Conservation (phyloP, 2,113 vertebrate species). For the Cyanocitta stelleri region DNA sequence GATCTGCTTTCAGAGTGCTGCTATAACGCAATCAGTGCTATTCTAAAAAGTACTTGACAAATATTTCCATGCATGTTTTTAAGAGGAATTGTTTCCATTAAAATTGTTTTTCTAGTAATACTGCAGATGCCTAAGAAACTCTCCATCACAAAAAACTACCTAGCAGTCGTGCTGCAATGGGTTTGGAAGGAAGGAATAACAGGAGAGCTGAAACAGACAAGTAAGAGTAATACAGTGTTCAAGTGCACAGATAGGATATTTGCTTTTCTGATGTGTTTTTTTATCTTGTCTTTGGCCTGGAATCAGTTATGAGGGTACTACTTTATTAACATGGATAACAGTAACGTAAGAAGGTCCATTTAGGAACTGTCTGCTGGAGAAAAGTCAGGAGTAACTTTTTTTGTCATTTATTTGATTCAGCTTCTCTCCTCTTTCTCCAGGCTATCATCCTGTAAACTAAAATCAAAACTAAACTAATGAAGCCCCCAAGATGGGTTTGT, state of each 20-base stretch:
- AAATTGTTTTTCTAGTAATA: constrained; percentile 3
- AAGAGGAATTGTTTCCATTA: background rate
- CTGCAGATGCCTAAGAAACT: background rate
- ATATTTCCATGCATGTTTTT: background rate
- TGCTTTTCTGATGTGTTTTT: background rate
- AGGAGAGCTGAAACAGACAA: background rate
- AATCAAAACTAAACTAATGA: background rate
- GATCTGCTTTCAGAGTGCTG: background rate
- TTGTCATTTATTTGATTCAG: background rate
- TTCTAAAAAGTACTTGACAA: background rate
- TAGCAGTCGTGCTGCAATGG: background rate
- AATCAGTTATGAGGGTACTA: background rate
- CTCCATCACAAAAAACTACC: background rate
- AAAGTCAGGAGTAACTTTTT: background rate
- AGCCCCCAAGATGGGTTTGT: background rate
- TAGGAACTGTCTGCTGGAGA: background rate
- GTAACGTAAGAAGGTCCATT: background rate
- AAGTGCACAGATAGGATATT: background rate
- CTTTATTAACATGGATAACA: background rate
- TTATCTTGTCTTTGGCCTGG: background rate
- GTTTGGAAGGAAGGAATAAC: background rate
- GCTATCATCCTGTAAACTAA: background rate
- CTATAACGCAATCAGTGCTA: background rate
- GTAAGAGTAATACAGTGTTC: background rate
- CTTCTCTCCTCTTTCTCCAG: background rate